Evolutionary conservation across 1,140 invertebrate species (phyloP).

Genomic region (Drosophila punjabiensis): DNA sequence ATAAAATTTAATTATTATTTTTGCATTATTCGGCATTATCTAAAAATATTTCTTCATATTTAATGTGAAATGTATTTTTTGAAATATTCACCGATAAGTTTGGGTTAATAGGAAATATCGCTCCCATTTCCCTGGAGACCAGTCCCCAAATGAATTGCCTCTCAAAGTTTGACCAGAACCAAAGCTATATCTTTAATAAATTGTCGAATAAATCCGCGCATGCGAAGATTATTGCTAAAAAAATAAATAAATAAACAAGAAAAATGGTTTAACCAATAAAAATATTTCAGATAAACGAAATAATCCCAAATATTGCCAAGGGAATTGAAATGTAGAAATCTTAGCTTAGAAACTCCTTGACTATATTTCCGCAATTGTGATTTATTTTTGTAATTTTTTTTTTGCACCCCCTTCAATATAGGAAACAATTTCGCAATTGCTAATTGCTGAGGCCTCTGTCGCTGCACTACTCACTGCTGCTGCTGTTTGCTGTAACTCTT

Average conservation of each 20-base stretch:
- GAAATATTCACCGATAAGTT: constrained; percentile 26
- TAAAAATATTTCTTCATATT: background rate
- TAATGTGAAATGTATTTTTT: background rate
- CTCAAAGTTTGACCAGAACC: background rate
- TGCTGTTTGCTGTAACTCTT: constrained; percentile 68
- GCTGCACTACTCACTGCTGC: constrained; percentile 8
- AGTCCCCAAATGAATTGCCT: background rate
- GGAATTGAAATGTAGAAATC: background rate
- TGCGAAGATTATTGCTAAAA: background rate
- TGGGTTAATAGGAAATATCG: constrained; percentile 8
- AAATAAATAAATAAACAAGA: background rate
- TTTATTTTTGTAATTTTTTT: background rate
- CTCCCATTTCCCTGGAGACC: background rate
- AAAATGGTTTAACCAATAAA: background rate
- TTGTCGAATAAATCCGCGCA: background rate
- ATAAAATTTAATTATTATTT: background rate
- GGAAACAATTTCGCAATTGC: constrained; percentile 47
- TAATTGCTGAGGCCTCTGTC: constrained; percentile 25
- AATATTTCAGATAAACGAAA: background rate
- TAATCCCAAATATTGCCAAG: background rate
- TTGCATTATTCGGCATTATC: background rate
- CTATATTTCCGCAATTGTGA: background rate
- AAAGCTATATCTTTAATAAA: background rate
- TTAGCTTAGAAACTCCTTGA: background rate
- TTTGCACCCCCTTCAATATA: background rate